Evolutionary conservation across 2,888 invertebrate species (phyloP).

Genomic region (Isotomurus palustris): DNA sequence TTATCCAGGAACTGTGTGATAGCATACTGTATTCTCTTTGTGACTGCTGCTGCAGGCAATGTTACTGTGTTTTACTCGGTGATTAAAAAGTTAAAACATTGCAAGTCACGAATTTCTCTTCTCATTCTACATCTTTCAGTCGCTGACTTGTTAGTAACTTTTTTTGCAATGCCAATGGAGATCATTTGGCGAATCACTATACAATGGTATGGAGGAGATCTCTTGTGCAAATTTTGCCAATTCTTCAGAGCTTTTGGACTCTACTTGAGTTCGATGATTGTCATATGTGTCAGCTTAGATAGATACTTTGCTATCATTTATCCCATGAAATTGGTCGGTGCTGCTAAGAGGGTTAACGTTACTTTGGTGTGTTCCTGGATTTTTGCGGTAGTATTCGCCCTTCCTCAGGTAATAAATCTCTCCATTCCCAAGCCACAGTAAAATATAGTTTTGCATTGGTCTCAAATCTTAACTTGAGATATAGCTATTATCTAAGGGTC

Average conservation of each 20-base stretch:
- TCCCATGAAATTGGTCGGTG: constrained; percentile 64
- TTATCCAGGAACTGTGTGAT: constrained; percentile 51
- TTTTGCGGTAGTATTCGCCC: constrained; percentile 61
- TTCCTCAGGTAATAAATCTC: constrained; percentile 71
- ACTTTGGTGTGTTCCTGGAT: constrained; percentile 68
- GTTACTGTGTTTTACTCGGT: constrained; percentile 59
- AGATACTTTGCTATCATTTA: constrained; percentile 68
- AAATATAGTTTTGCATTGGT: no score
- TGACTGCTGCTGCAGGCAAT: constrained; percentile 66
- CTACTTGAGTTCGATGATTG: constrained; percentile 69
- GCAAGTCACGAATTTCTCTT: constrained; percentile 60
- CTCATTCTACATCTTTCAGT: constrained; percentile 70
- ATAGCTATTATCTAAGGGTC: no score
- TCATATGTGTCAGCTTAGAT: constrained; percentile 72
- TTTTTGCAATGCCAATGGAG: constrained; percentile 64
- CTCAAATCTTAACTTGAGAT: no score
- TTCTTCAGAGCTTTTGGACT: constrained; percentile 72
- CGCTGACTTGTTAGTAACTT: constrained; percentile 74
- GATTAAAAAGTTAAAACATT: constrained; percentile 52
- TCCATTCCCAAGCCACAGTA: no score
- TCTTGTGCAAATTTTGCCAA: constrained; percentile 65
- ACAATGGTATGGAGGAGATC: constrained; percentile 71
- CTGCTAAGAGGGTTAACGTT: constrained; percentile 63
- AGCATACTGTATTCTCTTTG: constrained; percentile 61
- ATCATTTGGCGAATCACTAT: constrained; percentile 64